A percentile compares a stretch with the other conserved stretches of the same genome.
These are phyloP conservation scores for Drosophila emarginata DNA, from an alignment of 2,888 invertebrate genomes.

Conservation along the genomic window DNA sequence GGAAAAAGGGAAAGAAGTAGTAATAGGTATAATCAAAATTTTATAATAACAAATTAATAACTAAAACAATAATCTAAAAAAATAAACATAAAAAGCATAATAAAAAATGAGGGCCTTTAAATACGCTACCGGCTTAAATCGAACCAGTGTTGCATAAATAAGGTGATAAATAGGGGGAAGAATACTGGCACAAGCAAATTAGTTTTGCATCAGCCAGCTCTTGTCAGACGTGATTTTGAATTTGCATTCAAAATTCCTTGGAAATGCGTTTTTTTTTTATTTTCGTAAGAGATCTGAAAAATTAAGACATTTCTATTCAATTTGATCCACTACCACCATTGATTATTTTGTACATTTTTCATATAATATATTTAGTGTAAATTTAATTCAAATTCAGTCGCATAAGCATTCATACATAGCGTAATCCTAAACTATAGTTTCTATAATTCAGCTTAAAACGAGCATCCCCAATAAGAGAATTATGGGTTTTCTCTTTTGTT, in stretches of 20 bases:
- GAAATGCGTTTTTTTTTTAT: not conserved
- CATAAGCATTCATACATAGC: conserved; percentile 75
- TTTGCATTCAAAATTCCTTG: not conserved
- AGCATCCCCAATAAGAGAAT: conserved; percentile 51
- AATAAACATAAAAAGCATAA: too few relatives aligned
- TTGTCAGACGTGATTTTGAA: not conserved
- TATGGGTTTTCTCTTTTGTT: conserved; percentile 25
- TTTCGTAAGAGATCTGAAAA: not conserved
- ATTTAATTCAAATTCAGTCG: conserved; percentile 78
- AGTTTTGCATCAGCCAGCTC: not conserved
- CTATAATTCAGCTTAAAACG: conserved; percentile 67
- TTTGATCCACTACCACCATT: conserved; percentile 20
- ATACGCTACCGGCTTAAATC: not conserved
- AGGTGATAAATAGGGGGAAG: not conserved
- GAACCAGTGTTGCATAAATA: not conserved
- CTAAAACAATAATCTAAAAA: not conserved
- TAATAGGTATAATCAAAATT: conserved; percentile 3
- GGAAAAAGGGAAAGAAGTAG: conserved; percentile 27
- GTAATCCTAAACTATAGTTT: conserved; percentile 74
- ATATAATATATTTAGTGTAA: conserved; percentile 42
- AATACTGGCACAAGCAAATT: not conserved
- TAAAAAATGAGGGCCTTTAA: not conserved
- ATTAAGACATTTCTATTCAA: not conserved
- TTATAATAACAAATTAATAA: not conserved
- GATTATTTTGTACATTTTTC: conserved; percentile 21